Conservation (phyloP, 2,888 invertebrate genomes). For the Drosophila siamana region DNA sequence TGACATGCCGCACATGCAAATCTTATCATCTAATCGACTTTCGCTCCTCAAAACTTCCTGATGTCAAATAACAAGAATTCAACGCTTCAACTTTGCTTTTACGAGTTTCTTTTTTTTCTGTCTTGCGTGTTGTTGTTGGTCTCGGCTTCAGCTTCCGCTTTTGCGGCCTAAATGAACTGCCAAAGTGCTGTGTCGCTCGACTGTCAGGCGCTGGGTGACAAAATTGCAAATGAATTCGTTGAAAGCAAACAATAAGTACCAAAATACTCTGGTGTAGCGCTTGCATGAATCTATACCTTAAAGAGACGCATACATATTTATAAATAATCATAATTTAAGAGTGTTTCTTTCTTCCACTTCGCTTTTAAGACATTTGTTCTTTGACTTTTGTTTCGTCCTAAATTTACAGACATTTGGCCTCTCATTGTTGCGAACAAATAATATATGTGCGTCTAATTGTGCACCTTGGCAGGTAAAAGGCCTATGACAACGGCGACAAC, state of each 20-base stretch:
- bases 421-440: neutral
- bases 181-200: constrained; percentile 15
- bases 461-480: constrained; percentile 18
- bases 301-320: neutral
- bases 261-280: neutral
- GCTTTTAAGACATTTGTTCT: neutral
- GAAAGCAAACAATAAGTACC: constrained; percentile 1
- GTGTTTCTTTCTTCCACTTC: too few relatives aligned
- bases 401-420: neutral
- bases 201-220: constrained; percentile 7
- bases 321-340: neutral
- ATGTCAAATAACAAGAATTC: constrained; percentile 13
- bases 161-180: constrained; percentile 5
- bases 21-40: constrained; percentile 53
- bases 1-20: constrained; percentile 45
- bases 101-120: constrained; percentile 11
- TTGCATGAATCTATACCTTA: neutral
- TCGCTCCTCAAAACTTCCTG: constrained; percentile 4
- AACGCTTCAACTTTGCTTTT: constrained; percentile 36
- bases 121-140: neutral
- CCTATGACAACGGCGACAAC: constrained; percentile 16
- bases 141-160: constrained; percentile 19
- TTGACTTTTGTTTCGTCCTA: neutral
- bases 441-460: constrained; percentile 6
- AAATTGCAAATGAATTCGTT: constrained; percentile 39